These are phyloP conservation scores for Melopsittacus undulatus DNA, from an alignment of 2,797 vertebrate species.

Conservation along the genomic window DNA sequence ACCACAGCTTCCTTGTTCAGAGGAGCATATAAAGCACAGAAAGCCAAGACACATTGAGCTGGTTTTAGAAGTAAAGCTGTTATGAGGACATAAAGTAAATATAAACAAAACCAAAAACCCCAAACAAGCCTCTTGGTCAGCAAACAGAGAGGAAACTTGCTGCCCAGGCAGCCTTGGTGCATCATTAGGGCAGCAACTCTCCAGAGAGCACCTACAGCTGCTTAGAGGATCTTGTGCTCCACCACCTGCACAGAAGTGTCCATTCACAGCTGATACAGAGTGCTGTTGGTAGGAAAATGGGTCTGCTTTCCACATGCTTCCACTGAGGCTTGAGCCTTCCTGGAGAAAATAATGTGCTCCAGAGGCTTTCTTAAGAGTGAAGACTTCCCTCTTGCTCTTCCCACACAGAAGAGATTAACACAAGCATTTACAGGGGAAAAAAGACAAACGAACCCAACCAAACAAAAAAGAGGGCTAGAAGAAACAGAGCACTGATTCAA, in stretches of 20 bases:
- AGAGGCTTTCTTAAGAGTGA: not conserved
- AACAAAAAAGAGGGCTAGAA: not conserved
- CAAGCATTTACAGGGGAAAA: not conserved
- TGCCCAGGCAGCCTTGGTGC: not conserved
- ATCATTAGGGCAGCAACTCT: not conserved
- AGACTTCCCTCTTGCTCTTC: not conserved
- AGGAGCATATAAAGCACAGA: not conserved
- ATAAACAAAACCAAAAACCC: not conserved
- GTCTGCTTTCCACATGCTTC: not conserved
- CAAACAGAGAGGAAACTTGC: not conserved
- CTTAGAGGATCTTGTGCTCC: not conserved
- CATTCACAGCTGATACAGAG: not conserved
- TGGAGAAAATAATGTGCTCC: not conserved
- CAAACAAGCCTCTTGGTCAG: not conserved
- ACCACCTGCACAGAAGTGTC: rapidly evolving
- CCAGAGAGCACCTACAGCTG: not conserved
- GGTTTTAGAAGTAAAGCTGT: not conserved
- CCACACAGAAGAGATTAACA: not conserved
- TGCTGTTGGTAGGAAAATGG: not conserved
- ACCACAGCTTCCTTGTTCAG: not conserved
- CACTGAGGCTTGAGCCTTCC: not conserved
- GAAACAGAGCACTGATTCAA: not conserved
- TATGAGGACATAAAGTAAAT: not conserved
- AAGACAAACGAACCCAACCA: not conserved
- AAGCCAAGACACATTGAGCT: not conserved